phyloP scores from a whole-genome alignment of 1,140 invertebrate species.

The Euwallacea fornicatus region DNA sequence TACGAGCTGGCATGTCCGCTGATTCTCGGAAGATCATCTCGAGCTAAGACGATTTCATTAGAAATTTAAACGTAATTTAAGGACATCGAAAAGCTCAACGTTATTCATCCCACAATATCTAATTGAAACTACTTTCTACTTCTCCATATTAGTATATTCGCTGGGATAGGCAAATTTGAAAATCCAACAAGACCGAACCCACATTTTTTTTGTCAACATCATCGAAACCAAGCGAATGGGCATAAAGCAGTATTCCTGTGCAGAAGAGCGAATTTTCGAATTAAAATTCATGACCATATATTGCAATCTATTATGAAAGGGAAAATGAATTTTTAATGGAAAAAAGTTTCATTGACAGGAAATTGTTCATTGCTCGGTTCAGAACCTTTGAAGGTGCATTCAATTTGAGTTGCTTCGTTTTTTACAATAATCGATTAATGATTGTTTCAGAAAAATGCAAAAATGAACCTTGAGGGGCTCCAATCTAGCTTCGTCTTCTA shows the following conservation, averaged over 20 bases:
- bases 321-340: too few relatives aligned
- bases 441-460: slow-evolving; percentile 9
- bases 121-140: slow-evolving; percentile 18
- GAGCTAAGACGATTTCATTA: background rate
- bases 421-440: too few relatives aligned
- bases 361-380: too few relatives aligned
- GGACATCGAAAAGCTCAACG: background rate
- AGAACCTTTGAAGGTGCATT: too few relatives aligned
- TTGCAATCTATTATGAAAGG: too few relatives aligned
- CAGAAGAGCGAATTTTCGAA: too few relatives aligned
- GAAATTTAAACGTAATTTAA: background rate
- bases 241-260: too few relatives aligned
- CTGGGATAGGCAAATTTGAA: slow-evolving; percentile 8
- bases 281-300: too few relatives aligned
- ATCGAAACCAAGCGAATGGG: too few relatives aligned
- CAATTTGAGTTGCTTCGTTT: too few relatives aligned
- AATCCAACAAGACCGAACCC: slow-evolving; percentile 13
- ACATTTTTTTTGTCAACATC: background rate
- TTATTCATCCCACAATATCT: slow-evolving; percentile 13
- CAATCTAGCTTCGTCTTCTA: background rate
- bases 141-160: slow-evolving; percentile 16
- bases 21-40: slow-evolving; percentile 7
- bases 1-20: background rate
- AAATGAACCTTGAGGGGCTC: background rate
- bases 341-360: too few relatives aligned